Percentiles rank a stretch among this genome's conserved stretches.
Conservation (phyloP, 1,140 invertebrate genomes). For the Drosophila micromelanica region DNA sequence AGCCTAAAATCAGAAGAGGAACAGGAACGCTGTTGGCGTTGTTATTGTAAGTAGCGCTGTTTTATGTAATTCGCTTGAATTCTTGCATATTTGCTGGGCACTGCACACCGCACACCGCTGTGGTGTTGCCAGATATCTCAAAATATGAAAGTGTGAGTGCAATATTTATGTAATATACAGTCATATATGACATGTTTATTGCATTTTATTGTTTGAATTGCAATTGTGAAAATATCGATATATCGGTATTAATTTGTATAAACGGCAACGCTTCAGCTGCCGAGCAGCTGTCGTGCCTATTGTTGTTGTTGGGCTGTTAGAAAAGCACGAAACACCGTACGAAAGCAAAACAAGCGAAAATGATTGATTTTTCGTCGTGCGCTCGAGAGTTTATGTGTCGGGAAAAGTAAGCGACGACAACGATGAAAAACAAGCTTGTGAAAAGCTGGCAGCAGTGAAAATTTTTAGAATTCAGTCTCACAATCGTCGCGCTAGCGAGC, state of each 20-base stretch:
- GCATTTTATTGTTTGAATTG: slow-evolving; percentile 13
- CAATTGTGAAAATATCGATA: slow-evolving; percentile 51
- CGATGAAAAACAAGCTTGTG: slow-evolving; percentile 48
- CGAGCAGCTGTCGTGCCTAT: slow-evolving; percentile 54
- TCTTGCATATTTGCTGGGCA: slow-evolving; percentile 25
- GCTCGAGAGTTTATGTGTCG: slow-evolving; percentile 31
- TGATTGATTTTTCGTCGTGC: slow-evolving; percentile 76
- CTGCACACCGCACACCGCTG: slow-evolving; percentile 13
- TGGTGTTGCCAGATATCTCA: slow-evolving; percentile 54
- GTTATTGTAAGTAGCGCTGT: slow-evolving; percentile 64
- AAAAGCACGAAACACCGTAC: slow-evolving; percentile 67
- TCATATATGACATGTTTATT: neutral
- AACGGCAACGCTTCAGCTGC: slow-evolving; percentile 45
- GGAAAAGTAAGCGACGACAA: slow-evolving; percentile 62
- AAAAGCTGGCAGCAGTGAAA: slow-evolving; percentile 50
- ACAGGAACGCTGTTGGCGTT: slow-evolving; percentile 44
- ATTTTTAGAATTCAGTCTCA: slow-evolving; percentile 68
- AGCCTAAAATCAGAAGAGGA: slow-evolving; percentile 30
- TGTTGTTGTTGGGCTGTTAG: slow-evolving; percentile 43
- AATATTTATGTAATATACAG: slow-evolving; percentile 16
- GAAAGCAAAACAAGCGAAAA: slow-evolving; percentile 74
- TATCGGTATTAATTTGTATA: no score
- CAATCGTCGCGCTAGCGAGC: slow-evolving; percentile 68
- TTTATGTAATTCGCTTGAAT: slow-evolving; percentile 71
- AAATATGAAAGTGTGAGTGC: slow-evolving; percentile 6